Evolutionary conservation across 2,888 invertebrate species (phyloP).

Genomic region (Aleiodes testaceus): DNA sequence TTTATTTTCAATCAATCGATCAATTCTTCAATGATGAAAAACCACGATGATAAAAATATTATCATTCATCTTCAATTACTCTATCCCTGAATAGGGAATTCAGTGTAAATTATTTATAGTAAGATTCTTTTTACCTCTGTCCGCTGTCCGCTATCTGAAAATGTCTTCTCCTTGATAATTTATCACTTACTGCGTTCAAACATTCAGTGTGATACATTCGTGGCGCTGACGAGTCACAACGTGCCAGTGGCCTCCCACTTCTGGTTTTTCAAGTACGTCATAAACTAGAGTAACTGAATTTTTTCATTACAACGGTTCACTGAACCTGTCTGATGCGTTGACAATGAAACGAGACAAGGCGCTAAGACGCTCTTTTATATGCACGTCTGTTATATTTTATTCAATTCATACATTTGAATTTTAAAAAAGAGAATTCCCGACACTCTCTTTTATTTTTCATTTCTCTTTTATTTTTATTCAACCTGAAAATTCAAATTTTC

Average conservation of each 20-base stretch:
- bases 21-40: too few relatives aligned
- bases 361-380: neutral
- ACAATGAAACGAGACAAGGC: neutral
- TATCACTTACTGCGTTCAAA: constrained; percentile 13
- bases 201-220: constrained; percentile 11
- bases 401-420: too few relatives aligned
- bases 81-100: neutral
- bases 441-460: too few relatives aligned
- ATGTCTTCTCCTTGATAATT: neutral
- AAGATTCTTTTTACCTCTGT: neutral
- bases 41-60: too few relatives aligned
- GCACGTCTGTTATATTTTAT: too few relatives aligned
- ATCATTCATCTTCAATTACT: neutral
- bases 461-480: too few relatives aligned
- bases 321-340: neutral
- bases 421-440: too few relatives aligned
- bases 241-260: neutral
- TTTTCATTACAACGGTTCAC: neutral
- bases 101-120: neutral
- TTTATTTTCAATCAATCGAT: too few relatives aligned
- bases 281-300: neutral
- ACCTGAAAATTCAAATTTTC: too few relatives aligned
- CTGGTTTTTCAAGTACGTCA: constrained; percentile 11
- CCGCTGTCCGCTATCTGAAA: neutral
- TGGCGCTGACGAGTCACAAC: neutral